These are phyloP conservation scores for Mythimna albipuncta DNA, from an alignment of 2,888 invertebrate genomes.

Conservation along the genomic window DNA sequence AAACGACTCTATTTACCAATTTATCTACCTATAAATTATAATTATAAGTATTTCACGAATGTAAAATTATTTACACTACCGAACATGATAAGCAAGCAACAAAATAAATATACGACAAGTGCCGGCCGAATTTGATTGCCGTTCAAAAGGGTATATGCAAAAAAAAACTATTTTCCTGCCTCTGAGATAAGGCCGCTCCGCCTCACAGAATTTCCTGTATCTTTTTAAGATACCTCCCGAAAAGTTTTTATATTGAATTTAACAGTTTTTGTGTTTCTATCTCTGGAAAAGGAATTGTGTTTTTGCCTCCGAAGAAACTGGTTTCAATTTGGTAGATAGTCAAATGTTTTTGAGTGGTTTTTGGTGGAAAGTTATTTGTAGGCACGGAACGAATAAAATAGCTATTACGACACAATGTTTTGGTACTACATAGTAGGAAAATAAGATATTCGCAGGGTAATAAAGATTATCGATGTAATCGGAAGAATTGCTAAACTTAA, in stretches of 20 bases:
- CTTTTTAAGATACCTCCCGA: conserved; percentile 45
- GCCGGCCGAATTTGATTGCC: conserved; percentile 44
- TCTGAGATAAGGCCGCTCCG: conserved; percentile 28
- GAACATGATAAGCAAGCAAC: conserved; percentile 7
- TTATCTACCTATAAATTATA: no score
- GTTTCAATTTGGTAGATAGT: conserved; percentile 38
- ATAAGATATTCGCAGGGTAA: background rate
- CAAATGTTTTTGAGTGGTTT: conserved; percentile 12
- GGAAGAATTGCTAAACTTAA: no score
- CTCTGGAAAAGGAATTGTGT: conserved; percentile 44
- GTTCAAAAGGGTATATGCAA: conserved; percentile 39
- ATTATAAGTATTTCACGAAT: no score
- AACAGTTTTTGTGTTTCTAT: conserved; percentile 47
- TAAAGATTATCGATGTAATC: no score
- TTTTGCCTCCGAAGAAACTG: conserved; percentile 30
- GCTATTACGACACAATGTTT: background rate
- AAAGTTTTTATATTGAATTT: conserved; percentile 60
- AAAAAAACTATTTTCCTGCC: conserved; percentile 51
- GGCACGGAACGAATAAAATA: no score
- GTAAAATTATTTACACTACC: conserved; percentile 24
- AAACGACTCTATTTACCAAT: no score
- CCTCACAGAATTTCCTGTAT: conserved; percentile 47
- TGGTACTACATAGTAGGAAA: background rate
- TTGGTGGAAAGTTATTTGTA: background rate
- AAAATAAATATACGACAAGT: conserved; percentile 44